Conservation (phyloP, 2,113 vertebrate genomes). For the Siphamia tubifer region DNA sequence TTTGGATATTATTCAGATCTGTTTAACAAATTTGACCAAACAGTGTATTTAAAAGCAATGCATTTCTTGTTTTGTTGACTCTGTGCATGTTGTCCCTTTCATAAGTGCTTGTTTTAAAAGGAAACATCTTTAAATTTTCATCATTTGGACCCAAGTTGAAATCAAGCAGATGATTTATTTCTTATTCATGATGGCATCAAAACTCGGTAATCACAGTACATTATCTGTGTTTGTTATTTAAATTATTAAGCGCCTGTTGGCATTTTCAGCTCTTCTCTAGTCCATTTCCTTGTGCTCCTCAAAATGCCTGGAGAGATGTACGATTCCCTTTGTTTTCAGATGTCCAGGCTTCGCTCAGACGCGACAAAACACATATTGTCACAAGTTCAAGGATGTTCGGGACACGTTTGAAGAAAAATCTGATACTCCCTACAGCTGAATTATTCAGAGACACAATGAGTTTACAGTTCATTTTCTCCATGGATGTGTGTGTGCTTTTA, state of each 20-base stretch:
- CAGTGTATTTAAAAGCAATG: background rate
- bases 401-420: background rate
- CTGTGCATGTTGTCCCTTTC: background rate
- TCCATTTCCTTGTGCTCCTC: constrained; percentile 17
- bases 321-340: constrained; percentile 9
- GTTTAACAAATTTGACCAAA: background rate
- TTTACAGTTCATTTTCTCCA: background rate
- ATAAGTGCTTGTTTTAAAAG: constrained; percentile 30
- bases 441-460: background rate
- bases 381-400: background rate
- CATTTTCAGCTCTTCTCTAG: constrained; percentile 25
- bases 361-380: constrained; percentile 19
- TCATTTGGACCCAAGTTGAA: constrained; percentile 34
- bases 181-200: constrained; percentile 64
- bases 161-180: constrained; percentile 47
- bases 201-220: constrained; percentile 56
- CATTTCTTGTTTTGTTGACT: background rate
- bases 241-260: constrained; percentile 60
- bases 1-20: too few relatives aligned
- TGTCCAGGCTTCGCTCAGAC: background rate
- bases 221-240: constrained; percentile 65
- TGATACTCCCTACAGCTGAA: background rate
- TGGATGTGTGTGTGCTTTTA: too few relatives aligned
- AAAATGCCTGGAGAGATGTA: constrained; percentile 14
- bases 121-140: constrained; percentile 55